These are phyloP conservation scores for Anorthoa munda DNA, from an alignment of 2,888 invertebrate genomes.

Conservation along the genomic window DNA sequence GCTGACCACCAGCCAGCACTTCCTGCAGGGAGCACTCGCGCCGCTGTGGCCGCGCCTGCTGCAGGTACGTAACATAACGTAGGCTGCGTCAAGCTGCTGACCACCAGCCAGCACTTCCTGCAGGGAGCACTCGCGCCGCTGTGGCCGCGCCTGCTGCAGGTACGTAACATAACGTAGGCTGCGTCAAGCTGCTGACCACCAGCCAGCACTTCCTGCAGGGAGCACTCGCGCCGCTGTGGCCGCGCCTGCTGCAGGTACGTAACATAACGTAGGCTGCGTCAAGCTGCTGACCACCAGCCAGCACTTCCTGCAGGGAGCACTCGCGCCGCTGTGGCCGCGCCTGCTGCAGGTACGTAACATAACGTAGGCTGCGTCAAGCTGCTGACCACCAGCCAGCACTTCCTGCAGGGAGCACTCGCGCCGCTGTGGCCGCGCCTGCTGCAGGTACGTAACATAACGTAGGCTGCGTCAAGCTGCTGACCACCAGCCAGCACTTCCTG, in stretches of 20 bases:
- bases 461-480: too few species aligned
- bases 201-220: conserved; percentile 82
- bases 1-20: conserved; percentile 94
- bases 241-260: conserved; percentile 24
- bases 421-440: conserved; percentile 87
- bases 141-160: too few species aligned
- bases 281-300: too few species aligned
- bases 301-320: conserved; percentile 81
- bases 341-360: conserved; percentile 33
- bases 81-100: too few species aligned
- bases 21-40: conserved; percentile 87
- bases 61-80: conserved; percentile 79
- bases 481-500: too few species aligned
- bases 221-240: conserved; percentile 92
- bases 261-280: too few species aligned
- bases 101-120: neutral
- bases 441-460: too few species aligned
- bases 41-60: conserved; percentile 91
- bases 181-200: too few species aligned
- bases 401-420: conserved; percentile 61
- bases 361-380: too few species aligned
- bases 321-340: conserved; percentile 91
- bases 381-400: too few species aligned
- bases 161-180: too few species aligned
- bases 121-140: too few species aligned